These are phyloP conservation scores for Scortum barcoo DNA, from an alignment of 2,113 vertebrate genomes.

Conservation along the genomic window DNA sequence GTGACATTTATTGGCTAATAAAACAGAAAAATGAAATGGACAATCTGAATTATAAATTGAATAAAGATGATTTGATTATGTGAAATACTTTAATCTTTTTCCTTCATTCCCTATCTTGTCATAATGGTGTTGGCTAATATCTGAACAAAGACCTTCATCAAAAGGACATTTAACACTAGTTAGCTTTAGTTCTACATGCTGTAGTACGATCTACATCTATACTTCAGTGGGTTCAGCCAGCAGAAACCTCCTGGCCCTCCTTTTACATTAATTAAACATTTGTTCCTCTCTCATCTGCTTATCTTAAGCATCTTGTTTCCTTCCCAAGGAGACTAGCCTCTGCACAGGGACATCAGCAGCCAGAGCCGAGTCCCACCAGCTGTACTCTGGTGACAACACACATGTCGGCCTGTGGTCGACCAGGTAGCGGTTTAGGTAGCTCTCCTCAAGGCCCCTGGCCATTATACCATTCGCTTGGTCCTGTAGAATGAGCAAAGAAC, in stretches of 20 bases:
- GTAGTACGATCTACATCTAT: neutral
- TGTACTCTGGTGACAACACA: conserved; percentile 86
- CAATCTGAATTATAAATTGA: neutral
- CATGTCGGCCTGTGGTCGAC: conserved; percentile 80
- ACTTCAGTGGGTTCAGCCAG: neutral
- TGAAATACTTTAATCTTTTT: neutral
- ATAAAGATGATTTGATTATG: conserved; percentile 7
- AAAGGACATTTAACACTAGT: neutral
- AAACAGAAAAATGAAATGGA: conserved; percentile 18
- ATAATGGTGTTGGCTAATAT: neutral
- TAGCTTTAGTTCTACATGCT: conserved; percentile 7
- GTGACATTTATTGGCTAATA: conserved; percentile 18
- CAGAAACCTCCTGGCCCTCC: neutral
- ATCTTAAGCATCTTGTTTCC: conserved; percentile 63
- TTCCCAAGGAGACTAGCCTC: conserved; percentile 78
- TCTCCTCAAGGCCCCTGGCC: conserved; percentile 82
- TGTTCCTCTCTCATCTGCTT: conserved; percentile 45
- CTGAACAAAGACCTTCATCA: neutral
- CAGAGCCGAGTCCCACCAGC: conserved; percentile 80
- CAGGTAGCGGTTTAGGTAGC: conserved; percentile 86
- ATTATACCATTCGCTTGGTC: conserved; percentile 76
- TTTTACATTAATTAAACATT: conserved; percentile 52
- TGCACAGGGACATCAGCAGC: conserved; percentile 64
- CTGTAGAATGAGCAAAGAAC: conserved; percentile 80
- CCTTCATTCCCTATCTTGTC: neutral